Conservation (phyloP, 2,113 vertebrate genomes). For the Platysteira castanea region DNA sequence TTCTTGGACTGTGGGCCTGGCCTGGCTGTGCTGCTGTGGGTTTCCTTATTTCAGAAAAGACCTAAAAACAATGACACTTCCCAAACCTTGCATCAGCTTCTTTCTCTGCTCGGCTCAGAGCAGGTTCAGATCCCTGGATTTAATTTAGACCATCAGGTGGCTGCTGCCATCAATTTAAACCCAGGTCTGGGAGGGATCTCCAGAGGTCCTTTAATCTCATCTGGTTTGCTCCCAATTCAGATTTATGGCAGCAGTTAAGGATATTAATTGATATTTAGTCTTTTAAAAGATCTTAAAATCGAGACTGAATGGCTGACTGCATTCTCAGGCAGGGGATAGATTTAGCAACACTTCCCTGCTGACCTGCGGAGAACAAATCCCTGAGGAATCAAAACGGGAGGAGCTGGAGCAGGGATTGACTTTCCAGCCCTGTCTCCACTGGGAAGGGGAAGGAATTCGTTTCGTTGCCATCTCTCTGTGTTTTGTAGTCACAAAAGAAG, state of each 20-base stretch:
- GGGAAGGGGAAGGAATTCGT: background rate
- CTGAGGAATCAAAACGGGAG: background rate
- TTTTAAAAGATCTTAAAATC: background rate
- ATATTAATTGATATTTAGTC: background rate
- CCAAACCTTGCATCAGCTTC: background rate
- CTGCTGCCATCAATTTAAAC: background rate
- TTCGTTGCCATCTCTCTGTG: background rate
- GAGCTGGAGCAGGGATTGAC: background rate
- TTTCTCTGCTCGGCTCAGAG: background rate
- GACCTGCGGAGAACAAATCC: background rate
- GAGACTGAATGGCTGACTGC: background rate
- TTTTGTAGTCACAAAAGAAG: background rate
- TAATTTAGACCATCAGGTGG: background rate
- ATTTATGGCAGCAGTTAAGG: background rate
- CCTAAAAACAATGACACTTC: background rate
- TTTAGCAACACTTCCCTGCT: background rate
- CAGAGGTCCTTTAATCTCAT: background rate
- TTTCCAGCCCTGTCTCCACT: background rate
- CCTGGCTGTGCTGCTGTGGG: background rate
- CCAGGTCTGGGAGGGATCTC: background rate
- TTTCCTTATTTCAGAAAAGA: background rate
- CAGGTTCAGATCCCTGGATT: background rate
- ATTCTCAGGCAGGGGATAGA: background rate
- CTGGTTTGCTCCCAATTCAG: background rate
- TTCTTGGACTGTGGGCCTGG: background rate